Base-by-base conservation (phyloP, 2,888 invertebrate genomes). In the Drosophila macrospina region DNA sequence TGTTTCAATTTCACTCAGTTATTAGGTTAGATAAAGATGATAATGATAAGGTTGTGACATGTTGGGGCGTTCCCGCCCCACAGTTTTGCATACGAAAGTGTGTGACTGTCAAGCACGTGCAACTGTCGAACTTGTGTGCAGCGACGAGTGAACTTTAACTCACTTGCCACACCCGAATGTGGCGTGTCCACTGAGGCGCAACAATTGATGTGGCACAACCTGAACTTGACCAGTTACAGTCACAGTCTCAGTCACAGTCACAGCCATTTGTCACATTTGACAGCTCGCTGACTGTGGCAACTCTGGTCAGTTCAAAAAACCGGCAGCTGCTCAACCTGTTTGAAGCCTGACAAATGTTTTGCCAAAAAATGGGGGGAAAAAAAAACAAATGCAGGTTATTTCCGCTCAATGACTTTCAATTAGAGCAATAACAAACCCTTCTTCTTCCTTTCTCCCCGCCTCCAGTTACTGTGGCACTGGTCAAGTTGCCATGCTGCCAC, bases 401-500 rank as follows among this genome's bases (percentile, higher is more conserved):
- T 52, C 66, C 74, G 61, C 85, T 73, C 83, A 73, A 88, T 86
- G 87, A 86, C 88, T 89, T 89, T 89, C 82, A 88, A 87, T 89
- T 89, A 82, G 79, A 51, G 50, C 41, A 60, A 11, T 39, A 44
- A 57, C 48, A 69, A 74, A 51, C 48, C 62, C 34, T 42, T 69
- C 16, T 42, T 69, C 16, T 65, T 56, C 63, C 39, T n/a, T 26
- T 16, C 5, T 28, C 28, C 28, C 55, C 26, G n/a, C 44, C 0
- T n/a, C 26, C 20, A 10, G n/a, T 26, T 20, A 5, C 7, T 32
- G 5, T 13, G 11, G 42, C 45, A 56, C 42, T 45, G 69, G 71
- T 75, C 80, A 77, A 75, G 59, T 45, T 42, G 54, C 41, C 32
- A 42, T 34, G 13, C 32, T 34, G 54, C 50, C 70, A 51, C 55